Conservation (phyloP, 2,113 vertebrate species). For the Corynorhinus townsendii region DNA sequence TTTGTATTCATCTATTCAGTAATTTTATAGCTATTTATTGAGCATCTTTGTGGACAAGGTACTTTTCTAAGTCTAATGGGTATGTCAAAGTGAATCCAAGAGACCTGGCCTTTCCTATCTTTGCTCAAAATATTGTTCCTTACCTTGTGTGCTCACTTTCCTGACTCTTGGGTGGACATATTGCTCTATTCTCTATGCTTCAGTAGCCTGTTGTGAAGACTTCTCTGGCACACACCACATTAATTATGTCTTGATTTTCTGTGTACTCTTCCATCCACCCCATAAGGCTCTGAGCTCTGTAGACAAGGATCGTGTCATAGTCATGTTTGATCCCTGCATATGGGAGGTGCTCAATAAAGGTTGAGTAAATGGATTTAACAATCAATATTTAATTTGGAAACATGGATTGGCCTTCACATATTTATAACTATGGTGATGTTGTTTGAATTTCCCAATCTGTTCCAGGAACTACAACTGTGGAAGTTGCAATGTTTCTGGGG, state of each 20-base stretch:
- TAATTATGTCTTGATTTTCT: not conserved
- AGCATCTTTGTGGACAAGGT: not conserved
- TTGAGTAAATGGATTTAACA: not conserved
- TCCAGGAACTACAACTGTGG: not conserved
- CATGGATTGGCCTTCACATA: not conserved
- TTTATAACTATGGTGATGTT: not conserved
- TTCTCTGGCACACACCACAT: not conserved
- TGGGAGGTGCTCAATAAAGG: not conserved
- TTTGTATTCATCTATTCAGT: not conserved
- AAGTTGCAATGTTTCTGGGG: constrained; percentile 27
- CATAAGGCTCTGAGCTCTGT: not conserved
- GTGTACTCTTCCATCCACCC: not conserved
- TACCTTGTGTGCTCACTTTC: not conserved
- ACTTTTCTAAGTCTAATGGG: not conserved
- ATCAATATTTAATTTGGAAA: not conserved
- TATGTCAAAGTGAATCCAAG: not conserved
- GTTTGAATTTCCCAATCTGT: not conserved
- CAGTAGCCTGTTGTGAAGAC: not conserved
- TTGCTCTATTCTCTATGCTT: not conserved
- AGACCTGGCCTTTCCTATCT: not conserved
- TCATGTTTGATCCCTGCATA: not conserved
- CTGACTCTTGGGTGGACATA: not conserved
- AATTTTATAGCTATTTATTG: not conserved
- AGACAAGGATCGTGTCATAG: not conserved
- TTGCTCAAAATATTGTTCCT: not conserved